phyloP scores from a whole-genome alignment of 1,140 invertebrate genomes.

The Dryas iulia region DNA sequence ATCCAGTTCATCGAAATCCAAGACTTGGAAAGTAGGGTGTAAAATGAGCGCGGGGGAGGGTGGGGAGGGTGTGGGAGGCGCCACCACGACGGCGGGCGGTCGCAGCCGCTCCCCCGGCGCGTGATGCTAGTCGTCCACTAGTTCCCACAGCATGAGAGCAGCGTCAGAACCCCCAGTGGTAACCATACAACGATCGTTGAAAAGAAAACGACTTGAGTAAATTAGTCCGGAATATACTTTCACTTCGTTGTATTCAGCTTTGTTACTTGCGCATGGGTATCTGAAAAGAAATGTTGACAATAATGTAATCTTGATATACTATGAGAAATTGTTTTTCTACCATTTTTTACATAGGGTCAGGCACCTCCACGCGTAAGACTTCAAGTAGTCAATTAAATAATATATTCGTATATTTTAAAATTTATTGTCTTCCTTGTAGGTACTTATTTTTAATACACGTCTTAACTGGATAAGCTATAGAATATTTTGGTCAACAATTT shows the following conservation, averaged over 20 bases:
- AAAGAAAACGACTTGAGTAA: conserved; percentile 90
- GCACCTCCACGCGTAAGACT: too few species aligned
- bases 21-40: conserved; percentile 55
- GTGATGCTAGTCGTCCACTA: conserved; percentile 87
- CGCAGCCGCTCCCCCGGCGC: conserved; percentile 54
- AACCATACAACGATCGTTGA: conserved; percentile 92
- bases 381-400: too few species aligned
- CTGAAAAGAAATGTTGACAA: conserved; percentile 61
- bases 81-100: conserved; percentile 58
- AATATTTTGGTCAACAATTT: too few species aligned
- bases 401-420: too few species aligned
- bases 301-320: background rate
- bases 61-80: conserved; percentile 69
- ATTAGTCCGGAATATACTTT: conserved; percentile 94
- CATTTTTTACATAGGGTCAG: too few species aligned
- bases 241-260: conserved; percentile 92
- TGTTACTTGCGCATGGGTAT: conserved; percentile 90
- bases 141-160: conserved; percentile 95
- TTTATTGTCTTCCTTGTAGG: too few species aligned
- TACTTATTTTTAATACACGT: too few species aligned
- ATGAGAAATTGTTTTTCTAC: too few species aligned
- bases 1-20: conserved; percentile 67
- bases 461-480: too few species aligned
- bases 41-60: conserved; percentile 39
- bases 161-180: conserved; percentile 96